Percentiles rank a stretch among this genome's conserved stretches.
Conservation (phyloP, 2,888 invertebrate species). For the Tyria jacobaeae region DNA sequence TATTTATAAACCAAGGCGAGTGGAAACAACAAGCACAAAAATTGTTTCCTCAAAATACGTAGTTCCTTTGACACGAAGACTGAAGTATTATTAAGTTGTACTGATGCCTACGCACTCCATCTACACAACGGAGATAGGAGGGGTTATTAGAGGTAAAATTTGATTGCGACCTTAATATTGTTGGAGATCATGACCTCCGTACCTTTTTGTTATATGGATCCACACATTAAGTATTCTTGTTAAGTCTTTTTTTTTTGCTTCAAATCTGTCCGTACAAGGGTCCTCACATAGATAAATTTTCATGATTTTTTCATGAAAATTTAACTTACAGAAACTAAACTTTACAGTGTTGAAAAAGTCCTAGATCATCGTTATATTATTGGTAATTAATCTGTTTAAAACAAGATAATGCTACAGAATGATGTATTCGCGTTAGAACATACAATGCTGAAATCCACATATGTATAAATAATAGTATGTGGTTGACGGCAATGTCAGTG, state of each 20-base stretch:
- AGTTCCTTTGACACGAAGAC: background rate
- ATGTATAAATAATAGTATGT: no score
- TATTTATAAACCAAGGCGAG: background rate
- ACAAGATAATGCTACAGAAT: no score
- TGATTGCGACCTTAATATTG: slow-evolving; percentile 3
- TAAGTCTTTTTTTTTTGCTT: background rate
- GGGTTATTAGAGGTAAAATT: background rate
- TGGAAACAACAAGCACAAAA: background rate
- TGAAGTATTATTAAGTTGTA: background rate
- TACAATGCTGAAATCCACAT: no score
- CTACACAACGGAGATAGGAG: background rate
- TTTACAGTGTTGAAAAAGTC: no score
- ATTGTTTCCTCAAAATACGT: background rate
- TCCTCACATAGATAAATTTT: background rate
- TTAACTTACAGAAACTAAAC: no score
- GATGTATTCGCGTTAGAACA: no score
- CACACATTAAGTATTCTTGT: background rate
- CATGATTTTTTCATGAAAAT: background rate
- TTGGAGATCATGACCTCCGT: background rate
- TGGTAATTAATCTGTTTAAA: no score
- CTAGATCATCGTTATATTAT: no score
- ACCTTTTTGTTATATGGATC: background rate
- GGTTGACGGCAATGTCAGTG: no score
- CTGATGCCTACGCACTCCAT: background rate
- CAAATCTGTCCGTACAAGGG: background rate